Conservation (phyloP, 2,113 vertebrate species). For the Diglossa brunneiventris region DNA sequence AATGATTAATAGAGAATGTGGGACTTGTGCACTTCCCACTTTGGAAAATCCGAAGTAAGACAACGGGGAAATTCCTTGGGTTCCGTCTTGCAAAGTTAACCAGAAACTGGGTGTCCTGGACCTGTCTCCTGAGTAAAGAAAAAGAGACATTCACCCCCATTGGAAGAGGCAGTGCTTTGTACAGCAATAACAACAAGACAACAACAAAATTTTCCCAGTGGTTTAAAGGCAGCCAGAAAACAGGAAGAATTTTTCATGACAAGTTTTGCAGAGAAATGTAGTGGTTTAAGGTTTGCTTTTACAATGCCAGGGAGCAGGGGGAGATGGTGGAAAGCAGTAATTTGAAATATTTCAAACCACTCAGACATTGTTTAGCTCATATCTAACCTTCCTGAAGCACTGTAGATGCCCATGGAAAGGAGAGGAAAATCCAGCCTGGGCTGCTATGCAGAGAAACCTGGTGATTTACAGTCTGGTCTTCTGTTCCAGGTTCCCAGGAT, state of each 20-base stretch:
- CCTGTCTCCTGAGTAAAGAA: neutral
- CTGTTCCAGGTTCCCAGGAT: neutral
- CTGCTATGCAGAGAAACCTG: neutral
- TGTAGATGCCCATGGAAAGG: neutral
- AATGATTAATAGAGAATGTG: slow-evolving; percentile 32
- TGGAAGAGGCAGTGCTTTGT: neutral
- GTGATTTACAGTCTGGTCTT: neutral
- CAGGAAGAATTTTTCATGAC: neutral
- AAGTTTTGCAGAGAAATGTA: neutral
- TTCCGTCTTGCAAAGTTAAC: neutral
- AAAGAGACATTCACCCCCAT: neutral
- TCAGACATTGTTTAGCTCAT: neutral
- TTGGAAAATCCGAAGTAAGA: neutral
- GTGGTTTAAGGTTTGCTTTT: neutral
- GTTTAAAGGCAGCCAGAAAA: neutral
- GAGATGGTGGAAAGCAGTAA: neutral
- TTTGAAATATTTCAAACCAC: neutral
- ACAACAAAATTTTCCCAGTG: neutral
- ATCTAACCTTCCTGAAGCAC: neutral
- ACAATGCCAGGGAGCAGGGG: neutral
- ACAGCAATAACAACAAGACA: neutral
- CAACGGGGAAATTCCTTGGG: neutral
- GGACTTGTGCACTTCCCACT: slow-evolving; percentile 5
- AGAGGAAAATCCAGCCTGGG: neutral
- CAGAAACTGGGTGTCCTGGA: neutral